Evolutionary conservation across 2,888 invertebrate species (phyloP), one percentile per base, ranked within the genome.

Genomic region (Alitta virens): DNA sequence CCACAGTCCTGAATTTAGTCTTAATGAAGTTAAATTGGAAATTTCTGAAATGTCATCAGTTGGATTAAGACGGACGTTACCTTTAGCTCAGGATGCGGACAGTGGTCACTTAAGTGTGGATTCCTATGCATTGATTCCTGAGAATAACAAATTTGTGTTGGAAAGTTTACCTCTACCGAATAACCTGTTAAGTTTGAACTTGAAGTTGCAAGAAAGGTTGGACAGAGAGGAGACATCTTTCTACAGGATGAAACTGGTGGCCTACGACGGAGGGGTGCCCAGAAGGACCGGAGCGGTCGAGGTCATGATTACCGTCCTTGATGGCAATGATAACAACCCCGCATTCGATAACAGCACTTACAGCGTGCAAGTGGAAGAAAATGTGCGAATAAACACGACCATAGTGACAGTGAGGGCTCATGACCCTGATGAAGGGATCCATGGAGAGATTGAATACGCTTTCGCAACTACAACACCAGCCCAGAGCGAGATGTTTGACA

Each of bases 281-380:
- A 24, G 16, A 1, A 21, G 12, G 21, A 23, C 54, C 14, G 60
- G 60, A 1, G 43, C 38, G 3, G 21, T 33, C 3, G 24, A 27
- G 1, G 60, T 60, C 7, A 54, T n/a, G 9, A 18, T 60, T 2
- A 42, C 42, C 12, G 54, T 60, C 9, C 43, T 40, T 23, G 60
- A 60, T 21, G 60, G 25, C 9, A 60, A 60, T 42, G 60, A 60
- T 27, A 51, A 60, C 33, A 54, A 25, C 12, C 60, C 60, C 1
- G 2, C 18, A 1, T 60, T 60, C 21, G 27, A 26, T 18, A 60
- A 60, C 54, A 27, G 1, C 2, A 54, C 60, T 2, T 60, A 60
- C 46, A 24, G 7, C 2, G 60, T 42, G 9, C 25, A 12, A 24
- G 52, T 60, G 24, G 23, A 38, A 9, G 60, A 60, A 42, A 60